Conservation (phyloP, 2,113 vertebrate species). For the Siniperca chuatsi region DNA sequence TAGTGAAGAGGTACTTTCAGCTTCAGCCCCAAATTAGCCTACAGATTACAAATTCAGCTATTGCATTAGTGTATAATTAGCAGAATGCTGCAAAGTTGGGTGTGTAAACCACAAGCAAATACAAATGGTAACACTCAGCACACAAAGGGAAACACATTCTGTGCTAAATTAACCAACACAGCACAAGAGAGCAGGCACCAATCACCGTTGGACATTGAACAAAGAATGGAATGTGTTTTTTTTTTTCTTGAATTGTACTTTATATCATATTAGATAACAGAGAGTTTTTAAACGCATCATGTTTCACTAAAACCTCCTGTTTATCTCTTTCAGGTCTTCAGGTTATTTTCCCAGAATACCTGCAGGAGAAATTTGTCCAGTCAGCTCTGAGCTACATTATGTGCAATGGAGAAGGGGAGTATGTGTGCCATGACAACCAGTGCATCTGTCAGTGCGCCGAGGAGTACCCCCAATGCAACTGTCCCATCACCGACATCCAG, state of each 20-base stretch:
- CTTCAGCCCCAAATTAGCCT: conserved; percentile 37
- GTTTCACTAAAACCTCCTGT: neutral
- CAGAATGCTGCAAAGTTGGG: conserved; percentile 12
- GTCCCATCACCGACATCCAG: conserved; percentile 98
- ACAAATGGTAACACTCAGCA: neutral
- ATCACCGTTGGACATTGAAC: conserved; percentile 61
- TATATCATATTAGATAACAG: neutral
- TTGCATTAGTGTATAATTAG: conserved; percentile 31
- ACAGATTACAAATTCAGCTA: conserved; percentile 34
- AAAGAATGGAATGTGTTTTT: neutral
- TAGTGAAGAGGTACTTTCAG: conserved; percentile 49
- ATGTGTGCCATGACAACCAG: conserved; percentile 93
- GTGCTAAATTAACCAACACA: conserved; percentile 68
- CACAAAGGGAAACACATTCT: conserved; percentile 6
- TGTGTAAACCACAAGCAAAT: conserved; percentile 24
- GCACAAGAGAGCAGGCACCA: conserved; percentile 69
- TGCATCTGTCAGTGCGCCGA: conserved; percentile 94
- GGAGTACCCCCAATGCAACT: conserved; percentile 98
- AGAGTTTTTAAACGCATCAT: neutral
- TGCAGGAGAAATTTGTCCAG: conserved; percentile 99
- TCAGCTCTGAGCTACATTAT: conserved; percentile 99
- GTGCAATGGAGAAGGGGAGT: conserved; percentile 98
- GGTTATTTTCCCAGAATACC: conserved; percentile 98
- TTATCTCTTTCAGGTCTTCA: conserved; percentile 91
- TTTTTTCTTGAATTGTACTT: neutral